Base-by-base conservation (phyloP, 2,113 vertebrate species). In the Eulemur rufifrons region DNA sequence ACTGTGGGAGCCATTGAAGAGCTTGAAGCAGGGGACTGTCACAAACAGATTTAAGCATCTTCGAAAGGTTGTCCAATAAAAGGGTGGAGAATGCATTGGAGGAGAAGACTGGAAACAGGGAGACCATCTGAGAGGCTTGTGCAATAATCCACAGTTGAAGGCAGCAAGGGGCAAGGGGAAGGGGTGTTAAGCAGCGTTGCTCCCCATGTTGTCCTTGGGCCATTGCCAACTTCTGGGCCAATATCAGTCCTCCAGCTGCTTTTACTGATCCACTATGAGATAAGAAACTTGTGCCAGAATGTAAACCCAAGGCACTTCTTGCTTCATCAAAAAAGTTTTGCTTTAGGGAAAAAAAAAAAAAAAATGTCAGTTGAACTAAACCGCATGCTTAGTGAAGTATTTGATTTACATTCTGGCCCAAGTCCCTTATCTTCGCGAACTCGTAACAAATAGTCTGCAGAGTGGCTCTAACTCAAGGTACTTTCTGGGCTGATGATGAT, bases 181-280 rank as follows among this genome's bases (percentile, higher is more conserved):
- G 4, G 50, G 54, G 37, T 29, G 25, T 45, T 59, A 34, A 34
- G 66, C 59, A 25, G n/a, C 4, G 0, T 32, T 68, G 34, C 17
- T 34, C 71, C 13, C 29, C 71, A 34, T 11, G 63, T 54, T 93
- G 82, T 83, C 12, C 64, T 81, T 88, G 82, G 85, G 34, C 23
- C n/a, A 47, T 25, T 5, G 73, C 56, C 80, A 34, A 29, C 37
- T 78, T 59, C 66, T 83, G 69, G 45, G 61, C n/a, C 17, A 8
- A 42, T 11, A n/a, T 61, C 69, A 45, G 39, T 63, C 50, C 83
- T 87, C 52, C 5, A 32, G 2, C 27, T n/a, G 37, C 56, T 45
- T 77, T 59, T 73, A 47, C 68, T 61, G 45, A 90, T 71, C 39
- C 0, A 0, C 12, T 56, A 2, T 42, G 82, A 83, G 81, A 69